Conservation (phyloP, 2,797 vertebrate genomes). For the Erethizon dorsatum region DNA sequence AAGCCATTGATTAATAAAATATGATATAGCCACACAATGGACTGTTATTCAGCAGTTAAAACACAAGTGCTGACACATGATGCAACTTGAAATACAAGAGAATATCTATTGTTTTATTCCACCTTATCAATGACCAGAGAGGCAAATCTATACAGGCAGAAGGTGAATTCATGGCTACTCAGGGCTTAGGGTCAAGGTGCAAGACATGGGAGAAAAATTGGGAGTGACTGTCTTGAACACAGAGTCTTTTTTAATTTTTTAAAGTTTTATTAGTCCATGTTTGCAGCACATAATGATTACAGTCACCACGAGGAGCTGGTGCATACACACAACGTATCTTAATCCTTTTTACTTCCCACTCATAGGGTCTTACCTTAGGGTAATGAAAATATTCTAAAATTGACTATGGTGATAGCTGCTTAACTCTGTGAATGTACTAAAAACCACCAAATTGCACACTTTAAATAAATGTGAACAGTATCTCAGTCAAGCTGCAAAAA, state of each 20-base stretch:
- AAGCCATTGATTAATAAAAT: not conserved
- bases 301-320: not conserved
- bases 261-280: not conserved
- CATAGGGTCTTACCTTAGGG: not conserved
- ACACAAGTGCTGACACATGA: not conserved
- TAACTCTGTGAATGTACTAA: not conserved
- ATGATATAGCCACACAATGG: too few relatives aligned
- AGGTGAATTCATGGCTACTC: not conserved
- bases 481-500: not conserved
- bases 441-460: not conserved
- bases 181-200: not conserved
- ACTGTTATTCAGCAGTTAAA: not conserved
- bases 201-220: not conserved
- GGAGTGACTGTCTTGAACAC: not conserved
- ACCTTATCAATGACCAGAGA: not conserved
- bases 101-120: not conserved
- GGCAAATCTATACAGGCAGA: not conserved
- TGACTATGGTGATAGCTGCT: not conserved
- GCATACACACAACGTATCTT: not conserved
- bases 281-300: not conserved
- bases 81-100: not conserved
- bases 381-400: not conserved
- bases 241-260: not conserved
- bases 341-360: not conserved
- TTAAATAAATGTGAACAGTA: not conserved